phyloP scores from a whole-genome alignment of 2,888 invertebrate species.

The Dasypogon diadema region DNA sequence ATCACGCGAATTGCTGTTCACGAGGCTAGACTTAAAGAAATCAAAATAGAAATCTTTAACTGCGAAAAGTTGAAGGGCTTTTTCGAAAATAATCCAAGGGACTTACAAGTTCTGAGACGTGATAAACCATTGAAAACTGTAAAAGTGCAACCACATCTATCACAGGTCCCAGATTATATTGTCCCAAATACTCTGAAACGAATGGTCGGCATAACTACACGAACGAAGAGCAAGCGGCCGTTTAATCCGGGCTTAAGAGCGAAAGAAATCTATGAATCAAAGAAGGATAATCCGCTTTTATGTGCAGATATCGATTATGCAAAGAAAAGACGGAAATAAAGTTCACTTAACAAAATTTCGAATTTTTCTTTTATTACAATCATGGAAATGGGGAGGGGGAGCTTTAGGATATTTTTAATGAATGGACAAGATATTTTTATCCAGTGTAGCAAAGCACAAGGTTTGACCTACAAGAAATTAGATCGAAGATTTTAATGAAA shows the following conservation, averaged over 20 bases:
- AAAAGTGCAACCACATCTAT: conserved; percentile 83
- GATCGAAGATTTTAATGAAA: no score
- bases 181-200: conserved; percentile 82
- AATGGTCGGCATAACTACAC: conserved; percentile 70
- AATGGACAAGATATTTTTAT: no score
- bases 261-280: conserved; percentile 63
- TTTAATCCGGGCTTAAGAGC: conserved; percentile 59
- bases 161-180: conserved; percentile 94
- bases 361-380: background rate
- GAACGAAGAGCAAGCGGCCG: conserved; percentile 55
- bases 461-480: no score
- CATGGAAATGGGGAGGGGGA: no score
- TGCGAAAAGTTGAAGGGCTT: conserved; percentile 92
- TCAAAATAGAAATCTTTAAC: conserved; percentile 92
- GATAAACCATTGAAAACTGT: conserved; percentile 90
- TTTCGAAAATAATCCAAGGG: conserved; percentile 92
- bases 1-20: conserved; percentile 93
- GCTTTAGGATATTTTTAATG: no score
- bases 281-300: conserved; percentile 65
- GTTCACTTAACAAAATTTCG: background rate
- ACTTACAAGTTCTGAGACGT: conserved; percentile 85
- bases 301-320: conserved; percentile 66
- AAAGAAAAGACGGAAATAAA: conserved; percentile 60
- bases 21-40: conserved; percentile 95
- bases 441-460: no score